Evolutionary conservation across 2,888 invertebrate species (phyloP), one percentile per base, ranked within the genome.

Genomic region (Cosmorhoe ocellata): DNA sequence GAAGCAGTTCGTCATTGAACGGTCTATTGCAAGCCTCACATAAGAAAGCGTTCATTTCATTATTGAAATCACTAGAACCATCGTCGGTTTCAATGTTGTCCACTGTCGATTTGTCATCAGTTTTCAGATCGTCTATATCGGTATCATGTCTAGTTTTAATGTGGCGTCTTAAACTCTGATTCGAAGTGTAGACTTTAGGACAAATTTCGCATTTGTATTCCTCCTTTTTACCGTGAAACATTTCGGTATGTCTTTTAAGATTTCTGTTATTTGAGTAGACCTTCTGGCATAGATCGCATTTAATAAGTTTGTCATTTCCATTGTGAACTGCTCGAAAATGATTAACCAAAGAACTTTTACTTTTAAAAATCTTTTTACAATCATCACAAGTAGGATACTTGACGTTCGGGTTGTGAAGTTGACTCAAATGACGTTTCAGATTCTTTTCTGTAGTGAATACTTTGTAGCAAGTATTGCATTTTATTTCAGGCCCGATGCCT

Each of bases 181-280:
- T 83, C 0, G 84, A 81, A 0, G 79, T 78, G 49, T 84, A 87
- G 0, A 78, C 71, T 67, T 85, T 87, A 0, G 84, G 81, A 28
- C 87, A 87, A 0, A 80, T 58, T 7, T 72, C 71, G 26, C 87
- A 87, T 38, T 56, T 71, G 8, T 66, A 81, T n/a, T 79, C 76
- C 0, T 63, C 76, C 27, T 67, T 79, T 2, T 77, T 74, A 0
- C 79, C 78, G 0, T 86, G 86, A 49, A 66, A 72, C 71, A 74
- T 79, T 48, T 85, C 84, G 0, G 80, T 59, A 13, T 87, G 86
- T 0, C 84, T 53, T 40, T 80, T 83, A 10, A 84, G 51, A 43
- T 82, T 84, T 4, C 82, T 69, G 2, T 67, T 76, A 28, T 81
- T 84, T 0, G 79, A 79, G 33, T 84, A 85, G 0, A 71, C 70